A percentile compares a stretch with the other conserved stretches of the same genome.
Evolutionary conservation across 1,140 invertebrate genomes (phyloP).

Genomic region (Paracyclopina nana): DNA sequence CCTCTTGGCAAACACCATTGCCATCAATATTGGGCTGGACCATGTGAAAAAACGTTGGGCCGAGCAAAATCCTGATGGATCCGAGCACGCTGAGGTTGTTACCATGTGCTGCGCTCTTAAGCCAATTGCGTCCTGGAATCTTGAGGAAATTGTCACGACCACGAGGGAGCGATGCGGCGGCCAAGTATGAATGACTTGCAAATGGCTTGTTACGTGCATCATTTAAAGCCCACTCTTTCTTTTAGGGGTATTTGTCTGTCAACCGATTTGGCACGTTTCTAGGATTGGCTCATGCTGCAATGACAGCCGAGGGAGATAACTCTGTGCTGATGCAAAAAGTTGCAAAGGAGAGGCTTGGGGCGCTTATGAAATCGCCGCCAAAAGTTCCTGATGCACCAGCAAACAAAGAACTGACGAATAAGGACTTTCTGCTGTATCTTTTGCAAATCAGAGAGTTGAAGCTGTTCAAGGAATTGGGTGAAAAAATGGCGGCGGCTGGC

Average conservation of each 20-base stretch:
- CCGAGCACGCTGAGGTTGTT: conserved; percentile 24
- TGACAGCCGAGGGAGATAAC: conserved; percentile 27
- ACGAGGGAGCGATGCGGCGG: conserved; percentile 25
- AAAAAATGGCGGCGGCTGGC: conserved; percentile 19
- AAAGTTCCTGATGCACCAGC: conserved; percentile 9
- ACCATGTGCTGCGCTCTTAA: conserved; percentile 27
- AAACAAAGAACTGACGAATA: neutral
- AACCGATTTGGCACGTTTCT: conserved; percentile 23
- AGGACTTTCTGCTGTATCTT: conserved; percentile 8
- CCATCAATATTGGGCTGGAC: conserved; percentile 25
- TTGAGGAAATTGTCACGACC: conserved; percentile 23
- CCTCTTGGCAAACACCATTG: conserved; percentile 24
- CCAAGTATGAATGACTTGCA: no score
- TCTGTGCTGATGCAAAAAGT: conserved; percentile 26
- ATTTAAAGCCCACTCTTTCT: neutral
- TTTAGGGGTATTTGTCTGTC: neutral
- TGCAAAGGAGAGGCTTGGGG: conserved; percentile 14
- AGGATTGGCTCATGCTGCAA: conserved; percentile 24
- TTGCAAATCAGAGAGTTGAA: conserved; percentile 9
- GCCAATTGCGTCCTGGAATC: conserved; percentile 24
- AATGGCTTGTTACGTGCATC: neutral
- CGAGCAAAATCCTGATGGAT: conserved; percentile 22
- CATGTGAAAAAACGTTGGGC: conserved; percentile 25
- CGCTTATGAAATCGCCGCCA: neutral
- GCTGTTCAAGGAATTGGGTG: conserved; percentile 8